Conservation (phyloP, 1,140 invertebrate genomes). For the Cyphomyrmex costatus region DNA sequence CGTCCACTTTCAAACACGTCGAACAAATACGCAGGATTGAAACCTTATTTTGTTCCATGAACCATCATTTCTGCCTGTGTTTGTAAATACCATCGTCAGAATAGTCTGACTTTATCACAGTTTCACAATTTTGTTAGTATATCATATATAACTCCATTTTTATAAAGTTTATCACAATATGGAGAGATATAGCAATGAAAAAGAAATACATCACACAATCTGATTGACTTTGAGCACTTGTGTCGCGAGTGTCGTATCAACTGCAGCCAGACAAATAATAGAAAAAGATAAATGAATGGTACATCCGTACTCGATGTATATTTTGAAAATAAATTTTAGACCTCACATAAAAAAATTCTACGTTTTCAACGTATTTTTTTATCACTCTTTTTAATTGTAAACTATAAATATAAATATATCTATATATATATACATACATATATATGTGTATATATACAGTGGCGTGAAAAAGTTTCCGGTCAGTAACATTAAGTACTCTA, state of each 20-base stretch:
- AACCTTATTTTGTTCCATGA: background rate
- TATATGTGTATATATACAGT: too few species aligned
- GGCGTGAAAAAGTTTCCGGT: too few species aligned
- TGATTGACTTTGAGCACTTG: background rate
- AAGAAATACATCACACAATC: background rate
- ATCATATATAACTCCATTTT: background rate
- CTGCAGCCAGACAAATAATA: background rate
- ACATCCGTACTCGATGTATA: background rate
- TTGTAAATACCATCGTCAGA: background rate
- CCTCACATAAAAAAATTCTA: background rate
- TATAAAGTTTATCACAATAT: background rate
- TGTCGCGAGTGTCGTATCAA: background rate
- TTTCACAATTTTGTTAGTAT: background rate
- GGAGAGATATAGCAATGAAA: background rate
- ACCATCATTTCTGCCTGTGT: background rate
- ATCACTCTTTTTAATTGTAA: background rate
- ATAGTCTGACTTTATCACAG: conserved; percentile 8
- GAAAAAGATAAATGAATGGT: background rate
- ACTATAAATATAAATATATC: too few species aligned
- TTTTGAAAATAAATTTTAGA: background rate
- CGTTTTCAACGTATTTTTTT: background rate
- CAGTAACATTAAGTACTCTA: too few species aligned
- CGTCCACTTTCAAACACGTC: background rate
- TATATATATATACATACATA: too few species aligned
- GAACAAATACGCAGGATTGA: background rate